Evolutionary conservation across 2,888 invertebrate species (phyloP).

Genomic region (Rhogogaster chlorosoma): DNA sequence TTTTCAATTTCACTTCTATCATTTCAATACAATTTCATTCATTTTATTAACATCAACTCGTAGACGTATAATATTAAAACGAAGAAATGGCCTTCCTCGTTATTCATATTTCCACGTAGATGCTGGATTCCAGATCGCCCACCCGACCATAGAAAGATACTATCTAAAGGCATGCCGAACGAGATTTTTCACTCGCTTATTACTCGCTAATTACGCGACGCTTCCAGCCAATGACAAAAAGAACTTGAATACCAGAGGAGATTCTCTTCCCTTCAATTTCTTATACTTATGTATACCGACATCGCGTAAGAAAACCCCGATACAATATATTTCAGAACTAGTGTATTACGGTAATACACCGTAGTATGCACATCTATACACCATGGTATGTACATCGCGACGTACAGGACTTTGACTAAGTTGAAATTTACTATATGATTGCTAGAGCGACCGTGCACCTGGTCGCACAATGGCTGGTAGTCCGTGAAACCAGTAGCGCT

Average conservation of each 20-base stretch:
- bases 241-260: not conserved
- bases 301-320: not conserved
- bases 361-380: not conserved
- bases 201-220: not conserved
- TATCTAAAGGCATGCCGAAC: not conserved
- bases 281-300: not conserved
- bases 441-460: conserved; percentile 67
- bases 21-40: not conserved
- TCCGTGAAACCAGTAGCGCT: conserved; percentile 3
- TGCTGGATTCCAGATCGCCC: not conserved
- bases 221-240: not conserved
- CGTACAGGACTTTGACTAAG: conserved; percentile 64
- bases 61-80: not conserved
- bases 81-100: not conserved
- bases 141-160: not conserved
- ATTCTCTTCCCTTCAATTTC: not conserved
- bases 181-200: conserved; percentile 14
- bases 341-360: conserved; percentile 55
- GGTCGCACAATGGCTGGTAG: conserved; percentile 59
- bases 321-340: conserved; percentile 68
- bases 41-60: not conserved
- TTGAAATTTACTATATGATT: conserved; percentile 73
- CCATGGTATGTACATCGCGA: not conserved
- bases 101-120: not conserved
- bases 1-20: not conserved